Base-by-base conservation (phyloP, 1,140 invertebrate species). In the Phocides pigmalion region DNA sequence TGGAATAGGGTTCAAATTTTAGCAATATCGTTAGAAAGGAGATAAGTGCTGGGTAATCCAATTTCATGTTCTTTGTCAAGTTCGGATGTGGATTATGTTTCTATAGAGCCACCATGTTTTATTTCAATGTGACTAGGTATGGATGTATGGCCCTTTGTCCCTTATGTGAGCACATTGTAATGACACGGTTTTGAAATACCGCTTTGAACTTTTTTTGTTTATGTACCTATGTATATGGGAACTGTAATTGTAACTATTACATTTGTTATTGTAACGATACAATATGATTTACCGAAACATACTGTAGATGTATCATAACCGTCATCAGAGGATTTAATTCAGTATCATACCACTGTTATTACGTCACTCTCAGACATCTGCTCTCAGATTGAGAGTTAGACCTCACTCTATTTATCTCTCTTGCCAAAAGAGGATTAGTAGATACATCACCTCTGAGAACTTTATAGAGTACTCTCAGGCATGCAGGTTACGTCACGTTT, bases 51-150 rank as follows among this genome's bases (percentile, higher is more conserved):
- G 72, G 59, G 87, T 87, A 87, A 91, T 89, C 85, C 88, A 87
- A 89, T 89, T 87, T 81, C 82, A 77, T 74, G 66, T 84, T 76
- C 83, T 87, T 90, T 90, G 87, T 90, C 75, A 79, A 74, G 76
- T 84, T 88, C 81, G 81, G 84, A 88, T 87, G 81, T 89, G 84
- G 75, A 89, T 89, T 89, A 89, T 90, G 70, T 90, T 89, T 88
- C 87, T 82, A 81, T 81, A 67, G 76, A 81, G 66, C 70, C 58
- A 73, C 73, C 77, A 81, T 87, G 79, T 83, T 83, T 78, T 75
- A 76, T 63, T 67, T 74, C 65, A 74, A 70, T 75, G 67, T 79
- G 73, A 74, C 72, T 84, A 83, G 72, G 75, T 66, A 74, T 68
- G 72, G 66, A 79, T 83, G 66, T 78, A 39, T 47, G 47, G 42